phyloP scores from a whole-genome alignment of 2,797 vertebrate genomes.

The Anguilla anguilla region DNA sequence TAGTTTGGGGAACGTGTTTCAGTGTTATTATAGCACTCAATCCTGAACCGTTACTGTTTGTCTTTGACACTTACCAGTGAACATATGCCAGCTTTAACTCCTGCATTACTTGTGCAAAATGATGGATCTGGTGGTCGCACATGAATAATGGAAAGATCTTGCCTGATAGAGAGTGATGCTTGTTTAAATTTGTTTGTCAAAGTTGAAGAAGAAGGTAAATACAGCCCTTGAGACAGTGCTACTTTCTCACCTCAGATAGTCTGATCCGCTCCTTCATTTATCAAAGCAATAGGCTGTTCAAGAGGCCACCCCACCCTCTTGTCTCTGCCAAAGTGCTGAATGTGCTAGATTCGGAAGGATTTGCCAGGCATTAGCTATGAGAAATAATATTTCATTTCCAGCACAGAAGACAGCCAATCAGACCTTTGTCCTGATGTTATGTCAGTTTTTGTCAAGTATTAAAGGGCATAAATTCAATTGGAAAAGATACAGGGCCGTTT shows the following conservation, averaged over 20 bases:
- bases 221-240: background rate
- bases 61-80: background rate
- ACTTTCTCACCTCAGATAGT: background rate
- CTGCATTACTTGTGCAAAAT: background rate
- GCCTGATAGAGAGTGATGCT: background rate
- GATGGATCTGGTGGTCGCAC: background rate
- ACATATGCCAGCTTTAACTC: background rate
- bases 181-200: background rate
- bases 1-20: background rate
- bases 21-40: background rate
- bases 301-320: constrained; percentile 47
- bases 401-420: background rate
- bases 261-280: background rate
- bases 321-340: constrained; percentile 55
- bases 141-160: background rate
- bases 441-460: constrained; percentile 6
- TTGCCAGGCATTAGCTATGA: constrained; percentile 55
- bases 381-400: constrained; percentile 43
- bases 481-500: background rate
- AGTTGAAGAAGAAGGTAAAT: background rate
- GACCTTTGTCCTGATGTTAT: background rate
- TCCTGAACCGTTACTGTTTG: background rate
- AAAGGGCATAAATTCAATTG: background rate
- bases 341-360: constrained; percentile 52
- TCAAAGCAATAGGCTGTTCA: constrained; percentile 44